phyloP scores from a whole-genome alignment of 2,113 vertebrate species.

The Motacilla alba region DNA sequence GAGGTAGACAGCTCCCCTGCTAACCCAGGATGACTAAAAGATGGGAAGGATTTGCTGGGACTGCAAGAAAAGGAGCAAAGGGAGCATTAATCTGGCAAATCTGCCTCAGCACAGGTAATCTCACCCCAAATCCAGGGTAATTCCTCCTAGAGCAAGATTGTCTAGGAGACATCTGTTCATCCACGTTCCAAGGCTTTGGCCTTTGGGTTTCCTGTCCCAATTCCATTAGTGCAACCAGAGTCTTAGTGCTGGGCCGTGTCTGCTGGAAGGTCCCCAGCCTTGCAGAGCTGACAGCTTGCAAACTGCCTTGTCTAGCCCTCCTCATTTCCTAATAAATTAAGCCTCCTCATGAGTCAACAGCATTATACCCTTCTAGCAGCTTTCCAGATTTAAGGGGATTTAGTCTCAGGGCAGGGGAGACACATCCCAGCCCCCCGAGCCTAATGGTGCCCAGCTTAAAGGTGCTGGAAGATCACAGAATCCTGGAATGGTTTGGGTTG shows the following conservation, averaged over 20 bases:
- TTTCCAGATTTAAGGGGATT: background rate
- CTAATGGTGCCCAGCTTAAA: background rate
- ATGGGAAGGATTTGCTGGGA: background rate
- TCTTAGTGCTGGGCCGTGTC: background rate
- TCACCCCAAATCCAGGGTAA: conserved; percentile 20
- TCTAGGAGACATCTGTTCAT: conserved; percentile 15
- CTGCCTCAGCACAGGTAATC: conserved; percentile 19
- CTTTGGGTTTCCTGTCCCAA: background rate
- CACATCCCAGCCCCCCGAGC: background rate
- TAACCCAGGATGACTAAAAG: background rate
- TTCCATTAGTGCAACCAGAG: background rate
- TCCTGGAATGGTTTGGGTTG: background rate
- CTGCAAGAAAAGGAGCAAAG: background rate
- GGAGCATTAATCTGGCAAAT: background rate
- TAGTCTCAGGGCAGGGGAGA: background rate
- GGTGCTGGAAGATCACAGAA: background rate
- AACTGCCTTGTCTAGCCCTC: background rate
- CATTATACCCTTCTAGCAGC: background rate
- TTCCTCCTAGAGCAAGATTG: conserved; percentile 1
- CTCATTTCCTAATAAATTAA: background rate
- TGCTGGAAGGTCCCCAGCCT: background rate
- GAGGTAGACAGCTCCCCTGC: background rate
- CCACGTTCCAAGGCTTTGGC: background rate
- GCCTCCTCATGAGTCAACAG: conserved; percentile 21
- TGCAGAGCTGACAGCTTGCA: background rate